Conservation (phyloP, 2,113 vertebrate species). For the Hypanus sabinus region DNA sequence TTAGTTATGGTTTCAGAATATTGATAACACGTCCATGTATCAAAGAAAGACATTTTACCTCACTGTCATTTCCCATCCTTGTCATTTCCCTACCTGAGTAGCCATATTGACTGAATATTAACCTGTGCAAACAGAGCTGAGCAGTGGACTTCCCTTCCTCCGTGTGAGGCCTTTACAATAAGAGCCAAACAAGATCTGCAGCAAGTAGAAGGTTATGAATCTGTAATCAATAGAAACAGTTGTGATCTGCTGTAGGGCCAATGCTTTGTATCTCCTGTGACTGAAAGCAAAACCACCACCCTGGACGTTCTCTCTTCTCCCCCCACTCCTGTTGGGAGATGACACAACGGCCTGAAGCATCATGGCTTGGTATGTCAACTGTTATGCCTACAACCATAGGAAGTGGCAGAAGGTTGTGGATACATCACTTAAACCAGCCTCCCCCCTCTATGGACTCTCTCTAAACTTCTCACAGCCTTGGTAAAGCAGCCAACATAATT, state of each 20-base stretch:
- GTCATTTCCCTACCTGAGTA: neutral
- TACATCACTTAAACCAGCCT: no score
- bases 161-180: neutral
- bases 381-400: no score
- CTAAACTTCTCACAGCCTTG: no score
- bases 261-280: neutral
- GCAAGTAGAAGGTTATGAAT: neutral
- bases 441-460: no score
- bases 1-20: neutral
- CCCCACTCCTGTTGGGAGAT: no score
- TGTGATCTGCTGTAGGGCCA: neutral
- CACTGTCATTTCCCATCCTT: neutral
- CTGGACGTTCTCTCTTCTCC: no score
- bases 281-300: neutral
- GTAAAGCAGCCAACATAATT: no score
- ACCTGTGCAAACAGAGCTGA: neutral
- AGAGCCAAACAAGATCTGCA: neutral
- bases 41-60: neutral
- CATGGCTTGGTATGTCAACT: no score
- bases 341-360: no score
- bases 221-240: neutral
- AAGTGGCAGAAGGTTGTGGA: no score
- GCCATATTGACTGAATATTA: neutral
- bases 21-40: no score
- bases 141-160: neutral